Conservation (phyloP, 2,888 invertebrate species). For the Lasioglossum morio region DNA sequence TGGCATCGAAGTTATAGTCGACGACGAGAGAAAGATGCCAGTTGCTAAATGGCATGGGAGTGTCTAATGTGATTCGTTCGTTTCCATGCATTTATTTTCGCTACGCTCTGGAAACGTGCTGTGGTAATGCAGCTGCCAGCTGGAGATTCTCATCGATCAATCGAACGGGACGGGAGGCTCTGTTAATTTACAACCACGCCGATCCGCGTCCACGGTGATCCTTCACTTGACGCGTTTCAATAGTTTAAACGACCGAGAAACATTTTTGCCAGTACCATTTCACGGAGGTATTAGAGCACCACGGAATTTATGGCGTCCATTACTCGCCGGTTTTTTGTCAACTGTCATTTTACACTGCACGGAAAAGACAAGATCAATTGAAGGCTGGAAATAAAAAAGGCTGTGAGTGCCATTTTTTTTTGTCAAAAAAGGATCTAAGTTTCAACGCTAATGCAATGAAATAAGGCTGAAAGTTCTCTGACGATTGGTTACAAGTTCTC, state of each 20-base stretch:
- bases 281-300: background rate
- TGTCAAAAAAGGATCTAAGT: too few species aligned
- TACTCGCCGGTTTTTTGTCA: background rate
- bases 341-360: background rate
- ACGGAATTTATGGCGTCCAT: background rate
- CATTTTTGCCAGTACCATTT: background rate
- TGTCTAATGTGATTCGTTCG: conserved; percentile 49
- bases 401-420: too few species aligned
- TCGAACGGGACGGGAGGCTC: conserved; percentile 8
- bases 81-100: conserved; percentile 29
- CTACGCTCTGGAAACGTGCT: background rate
- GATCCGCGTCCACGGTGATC: background rate
- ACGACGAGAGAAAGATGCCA: conserved; percentile 25
- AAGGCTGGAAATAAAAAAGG: too few species aligned
- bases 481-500: too few species aligned
- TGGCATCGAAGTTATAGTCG: conserved; percentile 21
- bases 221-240: background rate
- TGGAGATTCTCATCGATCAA: conserved; percentile 29
- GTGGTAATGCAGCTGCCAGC: conserved; percentile 7
- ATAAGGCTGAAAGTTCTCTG: too few species aligned
- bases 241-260: background rate
- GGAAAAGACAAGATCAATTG: background rate
- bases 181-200: conserved; percentile 5
- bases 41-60: conserved; percentile 20
- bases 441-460: too few species aligned